Percentiles rank a stretch among this genome's conserved stretches.
phyloP scores from a whole-genome alignment of 2,797 vertebrate genomes.

The Hapalemur alaotrensis region DNA sequence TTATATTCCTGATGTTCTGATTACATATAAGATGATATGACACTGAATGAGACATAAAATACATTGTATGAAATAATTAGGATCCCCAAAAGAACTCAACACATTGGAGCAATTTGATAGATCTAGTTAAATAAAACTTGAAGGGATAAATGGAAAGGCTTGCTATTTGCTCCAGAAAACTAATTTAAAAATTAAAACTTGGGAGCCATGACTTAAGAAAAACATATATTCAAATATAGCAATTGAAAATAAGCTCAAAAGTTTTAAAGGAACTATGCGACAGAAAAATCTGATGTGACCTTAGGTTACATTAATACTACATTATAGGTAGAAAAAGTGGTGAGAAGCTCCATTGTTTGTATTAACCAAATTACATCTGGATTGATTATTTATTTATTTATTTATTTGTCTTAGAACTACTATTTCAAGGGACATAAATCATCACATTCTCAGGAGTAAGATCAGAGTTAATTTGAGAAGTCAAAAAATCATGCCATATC shows the following conservation, averaged over 20 bases:
- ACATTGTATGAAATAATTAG: neutral
- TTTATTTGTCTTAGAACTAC: neutral
- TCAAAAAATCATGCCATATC: neutral
- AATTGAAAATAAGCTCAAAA: neutral
- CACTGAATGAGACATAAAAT: neutral
- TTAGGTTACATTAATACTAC: neutral
- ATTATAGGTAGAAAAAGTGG: neutral
- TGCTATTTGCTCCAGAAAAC: neutral
- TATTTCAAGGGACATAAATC: neutral
- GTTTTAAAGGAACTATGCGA: neutral
- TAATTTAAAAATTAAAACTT: neutral
- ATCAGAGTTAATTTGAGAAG: neutral
- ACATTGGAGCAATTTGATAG: neutral
- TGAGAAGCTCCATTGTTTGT: neutral
- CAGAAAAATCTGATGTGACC: neutral
- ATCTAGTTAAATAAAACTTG: neutral
- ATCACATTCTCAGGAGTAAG: neutral
- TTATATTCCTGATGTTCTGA: neutral
- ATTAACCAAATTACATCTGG: neutral
- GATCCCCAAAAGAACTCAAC: neutral
- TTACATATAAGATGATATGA: neutral
- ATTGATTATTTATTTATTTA: neutral
- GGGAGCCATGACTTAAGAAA: neutral
- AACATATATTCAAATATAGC: neutral
- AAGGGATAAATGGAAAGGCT: neutral